These are phyloP conservation scores for Slavum lentiscoides DNA, from an alignment of 2,888 invertebrate genomes.

Conservation along the genomic window DNA sequence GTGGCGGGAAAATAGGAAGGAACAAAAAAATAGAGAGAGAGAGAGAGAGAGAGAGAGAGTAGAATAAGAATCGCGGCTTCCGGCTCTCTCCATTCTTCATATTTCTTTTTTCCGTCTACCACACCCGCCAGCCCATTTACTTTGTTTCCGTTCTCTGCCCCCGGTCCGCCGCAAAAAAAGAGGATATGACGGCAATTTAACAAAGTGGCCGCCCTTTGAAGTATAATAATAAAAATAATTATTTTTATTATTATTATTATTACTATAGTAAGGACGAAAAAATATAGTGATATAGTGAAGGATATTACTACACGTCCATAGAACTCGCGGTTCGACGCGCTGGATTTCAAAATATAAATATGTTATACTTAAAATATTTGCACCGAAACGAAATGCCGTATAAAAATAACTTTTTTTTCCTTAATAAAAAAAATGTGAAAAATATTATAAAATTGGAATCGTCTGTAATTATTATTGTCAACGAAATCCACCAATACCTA, in stretches of 20 bases:
- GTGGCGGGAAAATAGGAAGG: slow-evolving; percentile 28
- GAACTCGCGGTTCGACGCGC: too few relatives aligned
- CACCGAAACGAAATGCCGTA: too few relatives aligned
- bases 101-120: slow-evolving; percentile 31
- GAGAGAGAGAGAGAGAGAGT: not conserved
- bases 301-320: too few relatives aligned
- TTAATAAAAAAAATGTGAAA: too few relatives aligned
- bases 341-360: too few relatives aligned
- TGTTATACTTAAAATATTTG: too few relatives aligned
- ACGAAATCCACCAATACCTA: too few relatives aligned
- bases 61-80: slow-evolving; percentile 50
- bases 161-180: not conserved
- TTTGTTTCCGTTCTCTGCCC: slow-evolving; percentile 32
- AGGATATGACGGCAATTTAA: slow-evolving; percentile 49
- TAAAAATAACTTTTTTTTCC: too few relatives aligned
- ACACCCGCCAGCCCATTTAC: slow-evolving; percentile 2
- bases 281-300: too few relatives aligned
- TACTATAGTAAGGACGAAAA: not conserved
- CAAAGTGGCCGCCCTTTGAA: slow-evolving; percentile 41
- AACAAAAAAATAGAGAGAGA: not conserved
- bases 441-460: too few relatives aligned
- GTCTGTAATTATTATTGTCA: too few relatives aligned
- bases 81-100: slow-evolving; percentile 45
- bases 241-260: not conserved
- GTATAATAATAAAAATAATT: slow-evolving; percentile 30